Conservation (phyloP, 2,113 vertebrate genomes). For the Numida meleagris region DNA sequence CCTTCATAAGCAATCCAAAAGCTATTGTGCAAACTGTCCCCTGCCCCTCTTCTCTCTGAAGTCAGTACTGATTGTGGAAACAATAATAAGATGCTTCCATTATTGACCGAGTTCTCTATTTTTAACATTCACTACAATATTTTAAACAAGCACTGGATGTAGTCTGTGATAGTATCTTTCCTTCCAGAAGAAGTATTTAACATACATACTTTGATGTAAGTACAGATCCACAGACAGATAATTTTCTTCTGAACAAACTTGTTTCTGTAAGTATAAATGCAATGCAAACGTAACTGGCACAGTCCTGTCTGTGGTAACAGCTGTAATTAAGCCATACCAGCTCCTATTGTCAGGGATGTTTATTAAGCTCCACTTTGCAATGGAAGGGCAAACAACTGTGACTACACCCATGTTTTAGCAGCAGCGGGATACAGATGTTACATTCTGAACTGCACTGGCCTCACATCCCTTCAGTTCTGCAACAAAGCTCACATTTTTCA, state of each 20-base stretch:
- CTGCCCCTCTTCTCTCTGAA: not conserved
- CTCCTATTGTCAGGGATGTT: constrained; percentile 33
- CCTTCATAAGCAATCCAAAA: constrained; percentile 1
- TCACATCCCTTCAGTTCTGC: not conserved
- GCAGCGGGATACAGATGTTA: constrained; percentile 47
- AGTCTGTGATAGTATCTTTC: not conserved
- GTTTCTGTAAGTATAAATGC: constrained; percentile 41
- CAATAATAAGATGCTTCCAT: not conserved
- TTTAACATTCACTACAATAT: not conserved
- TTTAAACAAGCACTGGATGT: not conserved
- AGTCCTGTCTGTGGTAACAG: constrained; percentile 27
- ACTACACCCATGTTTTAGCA: constrained; percentile 40
- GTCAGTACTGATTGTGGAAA: not conserved
- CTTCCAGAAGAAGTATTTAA: constrained; percentile 4
- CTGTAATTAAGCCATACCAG: constrained; percentile 54
- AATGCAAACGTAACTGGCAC: constrained; percentile 30
- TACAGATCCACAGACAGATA: constrained; percentile 25
- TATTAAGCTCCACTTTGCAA: constrained; percentile 17
- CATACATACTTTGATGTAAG: constrained; percentile 9
- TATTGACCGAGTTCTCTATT: not conserved
- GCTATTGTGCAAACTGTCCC: not conserved
- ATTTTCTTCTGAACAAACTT: constrained; percentile 56
- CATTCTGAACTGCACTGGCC: not conserved
- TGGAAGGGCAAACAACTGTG: not conserved
- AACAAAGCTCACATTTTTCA: not conserved